phyloP scores from a whole-genome alignment of 2,888 invertebrate genomes.

The Thysanoteuthis rhombus region DNA sequence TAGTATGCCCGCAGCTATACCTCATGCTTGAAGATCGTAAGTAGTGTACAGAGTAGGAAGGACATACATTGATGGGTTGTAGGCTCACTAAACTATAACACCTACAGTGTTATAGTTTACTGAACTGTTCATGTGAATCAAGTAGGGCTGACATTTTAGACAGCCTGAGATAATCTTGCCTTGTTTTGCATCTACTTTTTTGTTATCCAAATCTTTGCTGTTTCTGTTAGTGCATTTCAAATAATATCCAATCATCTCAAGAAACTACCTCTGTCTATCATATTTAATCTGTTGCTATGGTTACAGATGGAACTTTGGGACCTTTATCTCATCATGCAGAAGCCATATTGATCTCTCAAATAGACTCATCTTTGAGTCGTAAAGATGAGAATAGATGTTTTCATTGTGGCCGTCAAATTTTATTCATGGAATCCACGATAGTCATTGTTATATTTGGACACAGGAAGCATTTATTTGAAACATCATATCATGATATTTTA shows the following conservation, averaged over 20 bases:
- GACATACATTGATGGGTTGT: background rate
- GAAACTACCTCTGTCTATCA: background rate
- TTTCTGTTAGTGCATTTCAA: background rate
- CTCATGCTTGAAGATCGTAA: background rate
- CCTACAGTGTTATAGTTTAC: background rate
- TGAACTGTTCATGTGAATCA: background rate
- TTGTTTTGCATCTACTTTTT: background rate
- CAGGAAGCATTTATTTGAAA: background rate
- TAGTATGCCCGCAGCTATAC: background rate
- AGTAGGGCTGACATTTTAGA: constrained; percentile 12
- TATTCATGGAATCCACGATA: background rate
- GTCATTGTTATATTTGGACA: no score
- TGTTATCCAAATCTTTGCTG: background rate
- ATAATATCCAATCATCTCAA: background rate
- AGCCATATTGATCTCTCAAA: background rate
- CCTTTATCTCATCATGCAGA: background rate
- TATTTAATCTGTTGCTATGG: background rate
- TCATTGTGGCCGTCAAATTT: background rate
- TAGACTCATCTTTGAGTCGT: background rate
- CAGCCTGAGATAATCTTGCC: background rate
- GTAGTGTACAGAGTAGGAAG: background rate
- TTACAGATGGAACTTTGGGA: background rate
- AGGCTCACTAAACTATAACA: background rate
- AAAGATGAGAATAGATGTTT: background rate
- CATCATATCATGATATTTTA: background rate